Percentiles rank a stretch among this genome's conserved stretches.
Evolutionary conservation across 1,140 invertebrate genomes (phyloP).

Genomic region (Drosophila pandora): DNA sequence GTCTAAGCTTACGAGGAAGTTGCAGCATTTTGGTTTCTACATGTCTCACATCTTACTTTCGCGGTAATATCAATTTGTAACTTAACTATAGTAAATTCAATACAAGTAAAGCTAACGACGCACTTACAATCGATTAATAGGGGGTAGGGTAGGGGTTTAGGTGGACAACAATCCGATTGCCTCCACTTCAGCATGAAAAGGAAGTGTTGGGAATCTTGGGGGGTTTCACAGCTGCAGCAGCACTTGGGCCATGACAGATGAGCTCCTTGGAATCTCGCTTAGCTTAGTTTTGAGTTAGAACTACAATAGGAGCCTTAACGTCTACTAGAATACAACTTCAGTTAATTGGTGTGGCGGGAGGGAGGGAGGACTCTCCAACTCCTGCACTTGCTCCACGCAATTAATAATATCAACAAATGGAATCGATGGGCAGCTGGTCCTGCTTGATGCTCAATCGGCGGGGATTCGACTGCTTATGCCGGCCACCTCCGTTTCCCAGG

Average conservation of each 20-base stretch:
- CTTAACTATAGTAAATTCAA: slow-evolving; percentile 78
- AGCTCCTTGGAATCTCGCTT: slow-evolving; percentile 52
- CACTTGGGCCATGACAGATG: slow-evolving; percentile 52
- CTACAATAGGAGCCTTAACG: slow-evolving; percentile 60
- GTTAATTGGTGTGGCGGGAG: slow-evolving; percentile 1
- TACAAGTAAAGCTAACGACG: slow-evolving; percentile 69
- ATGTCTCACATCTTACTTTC: slow-evolving; percentile 46
- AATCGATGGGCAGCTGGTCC: slow-evolving; percentile 82
- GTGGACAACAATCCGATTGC: slow-evolving; percentile 38
- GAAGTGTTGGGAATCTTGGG: slow-evolving; percentile 4
- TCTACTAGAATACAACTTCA: slow-evolving; percentile 69
- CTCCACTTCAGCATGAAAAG: slow-evolving; percentile 37
- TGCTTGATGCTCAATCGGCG: slow-evolving; percentile 82
- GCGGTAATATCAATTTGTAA: slow-evolving; percentile 74
- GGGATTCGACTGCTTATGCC: slow-evolving; percentile 56
- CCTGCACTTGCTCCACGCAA: slow-evolving; percentile 18
- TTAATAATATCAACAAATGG: slow-evolving; percentile 80
- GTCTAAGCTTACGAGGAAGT: slow-evolving; percentile 53
- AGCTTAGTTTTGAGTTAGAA: slow-evolving; percentile 58
- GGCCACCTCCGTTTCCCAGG: slow-evolving; percentile 18
- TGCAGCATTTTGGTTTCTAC: slow-evolving; percentile 70
- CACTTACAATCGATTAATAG: slow-evolving; percentile 22
- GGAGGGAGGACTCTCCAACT: neutral
- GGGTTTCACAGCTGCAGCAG: slow-evolving; percentile 48
- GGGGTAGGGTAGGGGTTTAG: neutral